phyloP scores from a whole-genome alignment of 2,888 invertebrate species.

The Dasysyrphus albostriatus region DNA sequence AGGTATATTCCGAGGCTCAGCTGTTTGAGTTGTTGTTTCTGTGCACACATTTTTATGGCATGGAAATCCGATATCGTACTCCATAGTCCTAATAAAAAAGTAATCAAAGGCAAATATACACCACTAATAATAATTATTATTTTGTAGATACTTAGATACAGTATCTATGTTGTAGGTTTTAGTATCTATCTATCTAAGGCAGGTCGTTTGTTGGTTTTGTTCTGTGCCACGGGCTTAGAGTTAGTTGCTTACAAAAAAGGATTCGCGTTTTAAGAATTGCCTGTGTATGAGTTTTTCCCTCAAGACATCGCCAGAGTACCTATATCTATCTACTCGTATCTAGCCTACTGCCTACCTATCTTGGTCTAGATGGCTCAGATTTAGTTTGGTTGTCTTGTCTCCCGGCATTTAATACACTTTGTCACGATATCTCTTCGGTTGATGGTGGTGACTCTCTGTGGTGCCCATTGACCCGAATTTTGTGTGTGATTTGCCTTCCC shows the following conservation, averaged over 20 bases:
- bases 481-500: constrained; percentile 73
- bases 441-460: constrained; percentile 47
- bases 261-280: constrained; percentile 60
- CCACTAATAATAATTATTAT: constrained; percentile 72
- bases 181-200: constrained; percentile 58
- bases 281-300: not conserved
- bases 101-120: constrained; percentile 64
- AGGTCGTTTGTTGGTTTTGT: constrained; percentile 52
- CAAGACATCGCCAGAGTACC: constrained; percentile 4
- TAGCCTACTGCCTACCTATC: not conserved
- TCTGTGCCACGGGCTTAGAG: constrained; percentile 55
- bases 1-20: constrained; percentile 16
- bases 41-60: constrained; percentile 43
- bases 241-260: constrained; percentile 44
- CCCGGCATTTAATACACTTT: constrained; percentile 74
- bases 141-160: constrained; percentile 43
- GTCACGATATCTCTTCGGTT: constrained; percentile 70
- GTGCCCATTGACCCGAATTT: constrained; percentile 76
- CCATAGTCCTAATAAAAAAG: constrained; percentile 19
- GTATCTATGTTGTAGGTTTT: constrained; percentile 36
- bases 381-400: constrained; percentile 68
- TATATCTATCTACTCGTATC: too few species aligned
- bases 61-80: constrained; percentile 71
- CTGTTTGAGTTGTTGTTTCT: constrained; percentile 46
- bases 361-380: constrained; percentile 48